Conservation (phyloP, 2,888 invertebrate species). For the Patella caerulea region DNA sequence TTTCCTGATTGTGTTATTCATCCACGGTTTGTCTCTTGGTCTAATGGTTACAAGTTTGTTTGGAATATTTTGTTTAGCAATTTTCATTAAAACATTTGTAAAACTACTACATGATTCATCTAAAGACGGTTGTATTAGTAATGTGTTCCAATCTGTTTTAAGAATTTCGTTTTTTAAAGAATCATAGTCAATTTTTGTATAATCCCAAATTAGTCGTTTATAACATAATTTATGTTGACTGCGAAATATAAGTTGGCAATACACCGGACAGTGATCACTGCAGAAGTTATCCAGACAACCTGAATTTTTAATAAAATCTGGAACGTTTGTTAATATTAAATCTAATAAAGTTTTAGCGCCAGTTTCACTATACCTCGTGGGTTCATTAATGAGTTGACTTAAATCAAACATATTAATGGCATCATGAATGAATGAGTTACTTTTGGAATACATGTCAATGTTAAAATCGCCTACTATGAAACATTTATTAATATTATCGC, state of each 20-base stretch:
- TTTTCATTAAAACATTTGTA: neutral
- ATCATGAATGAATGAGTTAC: slow-evolving; percentile 2
- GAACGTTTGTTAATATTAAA: neutral
- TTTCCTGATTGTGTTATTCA: slow-evolving; percentile 2
- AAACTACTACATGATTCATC: neutral
- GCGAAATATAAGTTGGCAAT: neutral
- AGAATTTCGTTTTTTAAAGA: neutral
- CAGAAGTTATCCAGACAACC: neutral
- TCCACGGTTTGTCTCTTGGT: neutral
- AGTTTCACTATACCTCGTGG: neutral
- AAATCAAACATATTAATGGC: neutral
- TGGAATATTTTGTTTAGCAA: neutral
- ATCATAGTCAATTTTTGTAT: neutral
- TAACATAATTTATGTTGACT: neutral
- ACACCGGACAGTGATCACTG: slow-evolving; percentile 2
- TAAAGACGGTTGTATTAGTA: neutral
- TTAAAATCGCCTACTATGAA: slow-evolving; percentile 5
- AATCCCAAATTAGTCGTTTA: neutral
- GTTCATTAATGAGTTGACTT: neutral
- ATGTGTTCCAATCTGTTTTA: neutral
- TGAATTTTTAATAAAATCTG: neutral
- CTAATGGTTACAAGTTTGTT: slow-evolving; percentile 2
- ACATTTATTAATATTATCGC: neutral
- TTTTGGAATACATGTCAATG: neutral
- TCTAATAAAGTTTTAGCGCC: neutral